These are phyloP conservation scores for Nasonia giraulti DNA, from an alignment of 1,140 invertebrate genomes.

Conservation along the genomic window DNA sequence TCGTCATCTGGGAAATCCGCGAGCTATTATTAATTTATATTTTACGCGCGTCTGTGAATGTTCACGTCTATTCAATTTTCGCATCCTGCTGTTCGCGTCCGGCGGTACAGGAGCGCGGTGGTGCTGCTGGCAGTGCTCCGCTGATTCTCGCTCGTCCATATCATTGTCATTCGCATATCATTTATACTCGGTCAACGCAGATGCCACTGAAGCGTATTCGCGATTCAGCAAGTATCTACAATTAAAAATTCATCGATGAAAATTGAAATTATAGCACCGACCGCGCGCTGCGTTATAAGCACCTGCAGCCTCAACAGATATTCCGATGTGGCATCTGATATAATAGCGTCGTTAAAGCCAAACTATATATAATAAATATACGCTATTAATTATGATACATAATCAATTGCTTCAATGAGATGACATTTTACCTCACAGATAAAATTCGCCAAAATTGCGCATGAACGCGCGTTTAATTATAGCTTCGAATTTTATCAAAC, in stretches of 20 bases:
- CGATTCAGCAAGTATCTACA: background rate
- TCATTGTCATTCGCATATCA: conserved; percentile 41
- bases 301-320: too few species aligned
- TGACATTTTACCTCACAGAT: too few species aligned
- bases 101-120: background rate
- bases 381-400: background rate
- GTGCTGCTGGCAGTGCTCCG: background rate
- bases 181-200: background rate
- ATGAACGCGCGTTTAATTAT: too few species aligned
- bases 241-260: conserved; percentile 30
- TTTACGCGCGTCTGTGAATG: background rate
- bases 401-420: background rate
- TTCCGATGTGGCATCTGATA: background rate
- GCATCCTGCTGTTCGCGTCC: background rate
- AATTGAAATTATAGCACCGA: background rate
- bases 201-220: background rate
- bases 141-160: conserved; percentile 4
- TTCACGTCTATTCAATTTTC: conserved; percentile 24
- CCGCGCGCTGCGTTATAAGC: background rate
- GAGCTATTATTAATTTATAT: conserved; percentile 34
- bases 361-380: background rate
- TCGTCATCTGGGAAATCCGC: conserved; percentile 17
- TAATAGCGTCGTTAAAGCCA: background rate
- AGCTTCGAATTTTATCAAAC: too few species aligned
- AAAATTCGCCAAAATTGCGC: too few species aligned